Conservation (phyloP, 2,888 invertebrate species). For the Eristalinus aeneus region DNA sequence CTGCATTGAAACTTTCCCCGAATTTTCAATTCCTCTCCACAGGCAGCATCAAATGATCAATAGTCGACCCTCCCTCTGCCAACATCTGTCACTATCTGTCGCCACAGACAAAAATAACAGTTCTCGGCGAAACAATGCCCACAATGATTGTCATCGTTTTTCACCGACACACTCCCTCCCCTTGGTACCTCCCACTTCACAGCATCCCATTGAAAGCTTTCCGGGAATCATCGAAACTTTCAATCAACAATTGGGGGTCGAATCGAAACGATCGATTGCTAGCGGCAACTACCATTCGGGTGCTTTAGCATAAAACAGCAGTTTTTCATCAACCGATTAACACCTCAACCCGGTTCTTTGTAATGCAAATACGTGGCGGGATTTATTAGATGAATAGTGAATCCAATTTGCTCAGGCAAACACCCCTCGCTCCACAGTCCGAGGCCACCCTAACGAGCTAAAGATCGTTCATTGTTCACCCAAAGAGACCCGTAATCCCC, state of each 20-base stretch:
- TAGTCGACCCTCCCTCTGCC: background rate
- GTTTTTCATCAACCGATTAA: slow-evolving; percentile 37
- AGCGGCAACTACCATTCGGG: background rate
- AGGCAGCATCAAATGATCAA: background rate
- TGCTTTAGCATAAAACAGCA: slow-evolving; percentile 25
- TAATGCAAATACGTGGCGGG: slow-evolving; percentile 21
- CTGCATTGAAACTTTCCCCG: background rate
- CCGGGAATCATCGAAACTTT: background rate
- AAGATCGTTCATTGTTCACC: background rate
- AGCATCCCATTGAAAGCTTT: background rate
- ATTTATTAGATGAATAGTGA: slow-evolving; percentile 3
- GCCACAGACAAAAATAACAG: background rate
- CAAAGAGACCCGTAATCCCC: background rate
- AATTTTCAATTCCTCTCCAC: background rate
- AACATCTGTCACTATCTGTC: background rate
- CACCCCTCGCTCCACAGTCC: background rate
- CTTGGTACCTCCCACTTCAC: background rate
- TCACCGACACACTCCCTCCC: background rate
- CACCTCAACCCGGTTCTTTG: slow-evolving; percentile 28
- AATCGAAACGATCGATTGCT: background rate
- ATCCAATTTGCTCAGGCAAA: background rate
- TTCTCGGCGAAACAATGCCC: background rate
- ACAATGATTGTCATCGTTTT: background rate
- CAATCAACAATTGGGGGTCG: background rate
- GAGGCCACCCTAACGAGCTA: background rate